These are phyloP conservation scores for Tachypleus tridentatus DNA, from an alignment of 1,140 invertebrate genomes.

Conservation along the genomic window DNA sequence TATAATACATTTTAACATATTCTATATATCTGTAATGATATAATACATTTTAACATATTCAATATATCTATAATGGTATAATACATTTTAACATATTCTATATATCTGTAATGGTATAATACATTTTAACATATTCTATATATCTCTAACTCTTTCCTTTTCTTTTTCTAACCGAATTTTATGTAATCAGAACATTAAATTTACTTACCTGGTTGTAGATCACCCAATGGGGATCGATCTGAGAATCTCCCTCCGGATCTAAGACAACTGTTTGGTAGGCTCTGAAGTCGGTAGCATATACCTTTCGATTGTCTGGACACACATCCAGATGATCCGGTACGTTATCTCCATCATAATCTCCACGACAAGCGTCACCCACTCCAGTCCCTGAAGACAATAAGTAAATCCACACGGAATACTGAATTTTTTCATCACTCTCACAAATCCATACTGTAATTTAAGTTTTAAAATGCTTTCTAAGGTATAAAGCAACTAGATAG, in stretches of 20 bases:
- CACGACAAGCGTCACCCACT: slow-evolving; percentile 66
- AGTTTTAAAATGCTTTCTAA: too few species aligned
- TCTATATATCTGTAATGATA: too few species aligned
- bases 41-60: too few species aligned
- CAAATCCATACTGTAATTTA: not conserved
- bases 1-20: too few species aligned
- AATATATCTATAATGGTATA: too few species aligned
- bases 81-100: too few species aligned
- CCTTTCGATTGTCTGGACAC: slow-evolving; percentile 87
- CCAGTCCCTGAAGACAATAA: slow-evolving; percentile 40
- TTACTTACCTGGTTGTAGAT: slow-evolving; percentile 59
- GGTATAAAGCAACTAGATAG: too few species aligned
- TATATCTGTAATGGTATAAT: too few species aligned
- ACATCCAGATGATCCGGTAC: slow-evolving; percentile 71
- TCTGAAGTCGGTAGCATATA: slow-evolving; percentile 86
- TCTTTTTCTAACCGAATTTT: too few species aligned
- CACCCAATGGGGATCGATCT: slow-evolving; percentile 89
- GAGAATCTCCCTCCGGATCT: slow-evolving; percentile 84
- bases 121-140: too few species aligned
- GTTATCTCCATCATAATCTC: slow-evolving; percentile 74
- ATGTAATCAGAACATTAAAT: not conserved
- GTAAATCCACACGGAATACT: too few species aligned
- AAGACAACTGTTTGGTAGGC: slow-evolving; percentile 79
- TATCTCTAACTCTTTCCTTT: not conserved
- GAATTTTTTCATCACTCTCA: not conserved